A percentile compares a stretch with the other conserved stretches of the same genome.
These are phyloP conservation scores for Euborellia annulipes DNA, from an alignment of 1,140 invertebrate species.

Conservation along the genomic window DNA sequence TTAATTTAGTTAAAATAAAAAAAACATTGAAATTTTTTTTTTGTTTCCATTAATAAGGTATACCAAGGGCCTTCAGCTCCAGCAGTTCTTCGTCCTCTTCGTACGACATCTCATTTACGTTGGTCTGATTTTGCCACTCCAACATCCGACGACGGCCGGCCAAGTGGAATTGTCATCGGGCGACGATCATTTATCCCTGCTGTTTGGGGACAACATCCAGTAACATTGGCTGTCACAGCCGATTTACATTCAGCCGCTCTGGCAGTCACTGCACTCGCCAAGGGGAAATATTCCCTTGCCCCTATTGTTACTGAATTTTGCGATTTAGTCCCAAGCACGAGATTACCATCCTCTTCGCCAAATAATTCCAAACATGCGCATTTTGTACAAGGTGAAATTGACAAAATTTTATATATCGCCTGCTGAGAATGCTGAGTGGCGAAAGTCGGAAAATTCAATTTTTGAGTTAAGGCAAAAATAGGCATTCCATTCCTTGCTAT, in stretches of 20 bases:
- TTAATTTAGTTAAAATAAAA: too few species aligned
- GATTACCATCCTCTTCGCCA: constrained; percentile 19
- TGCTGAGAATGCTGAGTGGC: too few species aligned
- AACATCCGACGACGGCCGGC: constrained; percentile 31
- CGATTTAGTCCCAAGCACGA: constrained; percentile 50
- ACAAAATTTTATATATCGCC: too few species aligned
- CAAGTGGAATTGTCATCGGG: constrained; percentile 36
- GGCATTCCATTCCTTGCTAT: too few species aligned
- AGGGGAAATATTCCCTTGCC: constrained; percentile 41
- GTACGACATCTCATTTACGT: constrained; percentile 48
- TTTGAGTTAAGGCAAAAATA: too few species aligned
- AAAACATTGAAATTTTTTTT: too few species aligned
- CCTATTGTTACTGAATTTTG: constrained; percentile 57
- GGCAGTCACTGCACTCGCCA: constrained; percentile 29
- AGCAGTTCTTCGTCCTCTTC: constrained; percentile 44
- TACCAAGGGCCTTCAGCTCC: constrained; percentile 48
- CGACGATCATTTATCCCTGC: constrained; percentile 53
- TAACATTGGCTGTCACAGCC: constrained; percentile 52
- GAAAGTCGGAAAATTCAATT: too few species aligned
- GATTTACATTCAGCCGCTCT: constrained; percentile 27
- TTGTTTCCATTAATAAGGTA: constrained; percentile 33
- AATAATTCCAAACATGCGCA: background rate
- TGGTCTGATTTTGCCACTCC: constrained; percentile 43
- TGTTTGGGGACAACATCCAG: constrained; percentile 47
- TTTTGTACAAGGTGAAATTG: constrained; percentile 5